Conservation (phyloP, 2,113 vertebrate genomes). For the Petaurus breviceps region DNA sequence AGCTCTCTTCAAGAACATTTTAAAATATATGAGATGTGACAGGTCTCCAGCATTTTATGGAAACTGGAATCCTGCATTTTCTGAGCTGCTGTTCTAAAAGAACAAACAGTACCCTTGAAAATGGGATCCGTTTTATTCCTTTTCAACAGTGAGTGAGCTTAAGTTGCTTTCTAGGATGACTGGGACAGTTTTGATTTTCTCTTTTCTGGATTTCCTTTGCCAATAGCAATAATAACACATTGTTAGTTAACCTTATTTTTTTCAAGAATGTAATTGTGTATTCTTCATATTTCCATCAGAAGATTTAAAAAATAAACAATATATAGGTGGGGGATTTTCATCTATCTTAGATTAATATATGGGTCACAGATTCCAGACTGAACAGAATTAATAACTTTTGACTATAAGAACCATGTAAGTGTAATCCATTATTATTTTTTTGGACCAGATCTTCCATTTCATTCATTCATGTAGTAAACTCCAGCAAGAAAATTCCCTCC, state of each 20-base stretch:
- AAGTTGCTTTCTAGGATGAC: background rate
- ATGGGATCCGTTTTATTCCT: background rate
- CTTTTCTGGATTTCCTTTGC: conserved; percentile 7
- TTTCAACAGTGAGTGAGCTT: background rate
- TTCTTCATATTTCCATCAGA: background rate
- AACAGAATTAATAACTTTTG: background rate
- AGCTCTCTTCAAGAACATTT: conserved; percentile 38
- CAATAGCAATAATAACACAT: conserved; percentile 31
- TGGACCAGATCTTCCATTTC: background rate
- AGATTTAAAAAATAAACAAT: background rate
- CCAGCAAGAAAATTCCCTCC: background rate
- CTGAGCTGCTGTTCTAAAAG: conserved; percentile 39
- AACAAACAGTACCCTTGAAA: background rate
- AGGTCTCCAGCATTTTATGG: conserved; percentile 30
- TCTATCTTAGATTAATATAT: background rate
- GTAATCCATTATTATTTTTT: background rate
- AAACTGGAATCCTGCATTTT: background rate
- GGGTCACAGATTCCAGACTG: background rate
- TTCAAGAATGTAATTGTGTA: background rate
- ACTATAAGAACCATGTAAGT: background rate
- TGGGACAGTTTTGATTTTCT: conserved; percentile 1
- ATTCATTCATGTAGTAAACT: background rate
- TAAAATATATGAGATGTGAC: conserved; percentile 27
- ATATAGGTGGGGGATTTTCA: background rate
- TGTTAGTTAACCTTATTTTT: conserved; percentile 2